A percentile compares a stretch with the other conserved stretches of the same genome.
These are phyloP conservation scores for Bombus cullumanus DNA, from an alignment of 1,140 invertebrate genomes.

Conservation along the genomic window DNA sequence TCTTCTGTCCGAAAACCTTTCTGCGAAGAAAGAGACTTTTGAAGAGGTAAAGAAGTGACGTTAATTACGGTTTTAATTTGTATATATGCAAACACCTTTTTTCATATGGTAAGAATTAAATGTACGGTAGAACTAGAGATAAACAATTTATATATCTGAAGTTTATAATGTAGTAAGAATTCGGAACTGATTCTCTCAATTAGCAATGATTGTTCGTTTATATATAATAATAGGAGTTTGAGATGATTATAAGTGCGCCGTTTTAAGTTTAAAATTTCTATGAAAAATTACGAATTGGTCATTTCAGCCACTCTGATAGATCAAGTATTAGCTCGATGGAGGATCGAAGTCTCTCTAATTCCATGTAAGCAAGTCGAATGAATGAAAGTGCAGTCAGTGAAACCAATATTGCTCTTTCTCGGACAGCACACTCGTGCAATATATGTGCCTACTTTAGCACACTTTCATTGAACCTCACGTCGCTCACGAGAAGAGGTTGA, in stretches of 20 bases:
- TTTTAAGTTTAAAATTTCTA: too few species aligned
- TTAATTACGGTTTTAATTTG: too few species aligned
- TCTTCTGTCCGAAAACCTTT: not conserved
- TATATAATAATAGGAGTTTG: too few species aligned
- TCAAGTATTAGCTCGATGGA: not conserved
- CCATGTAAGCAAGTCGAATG: not conserved
- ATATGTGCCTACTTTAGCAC: not conserved
- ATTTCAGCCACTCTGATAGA: not conserved
- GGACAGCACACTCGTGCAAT: not conserved
- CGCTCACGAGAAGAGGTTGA: not conserved
- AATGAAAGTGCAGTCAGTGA: not conserved
- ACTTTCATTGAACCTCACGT: slow-evolving; percentile 13
- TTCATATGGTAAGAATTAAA: too few species aligned
- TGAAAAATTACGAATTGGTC: not conserved
- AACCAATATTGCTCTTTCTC: slow-evolving; percentile 14
- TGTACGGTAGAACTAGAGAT: too few species aligned
- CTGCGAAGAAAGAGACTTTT: not conserved
- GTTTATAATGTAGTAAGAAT: too few species aligned
- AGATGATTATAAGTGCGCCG: too few species aligned
- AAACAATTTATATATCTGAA: too few species aligned
- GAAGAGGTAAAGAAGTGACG: too few species aligned
- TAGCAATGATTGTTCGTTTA: too few species aligned
- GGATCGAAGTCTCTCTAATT: not conserved
- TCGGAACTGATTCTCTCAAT: too few species aligned
- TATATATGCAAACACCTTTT: too few species aligned